Percentiles rank a stretch among this genome's conserved stretches.
Evolutionary conservation across 2,113 vertebrate genomes (phyloP).

Genomic region (Poicephalus gulielmi): DNA sequence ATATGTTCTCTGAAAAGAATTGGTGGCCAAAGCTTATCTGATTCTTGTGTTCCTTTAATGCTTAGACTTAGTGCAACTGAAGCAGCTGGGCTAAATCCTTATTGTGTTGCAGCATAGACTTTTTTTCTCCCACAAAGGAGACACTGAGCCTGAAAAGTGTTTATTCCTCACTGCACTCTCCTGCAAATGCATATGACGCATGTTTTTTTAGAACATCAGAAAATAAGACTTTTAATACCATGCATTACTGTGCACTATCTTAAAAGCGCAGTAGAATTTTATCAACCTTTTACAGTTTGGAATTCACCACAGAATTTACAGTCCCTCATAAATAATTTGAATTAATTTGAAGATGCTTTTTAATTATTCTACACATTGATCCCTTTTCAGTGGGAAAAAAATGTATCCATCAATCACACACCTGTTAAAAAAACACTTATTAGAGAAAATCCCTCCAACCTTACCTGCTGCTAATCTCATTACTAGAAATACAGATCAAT

Average conservation of each 20-base stretch:
- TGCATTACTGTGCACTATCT: not conserved
- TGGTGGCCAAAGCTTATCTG: not conserved
- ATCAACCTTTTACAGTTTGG: not conserved
- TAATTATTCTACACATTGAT: not conserved
- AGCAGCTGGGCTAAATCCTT: not conserved
- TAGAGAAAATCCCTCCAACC: not conserved
- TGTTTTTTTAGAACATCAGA: not conserved
- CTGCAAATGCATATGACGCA: not conserved
- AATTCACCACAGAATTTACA: not conserved
- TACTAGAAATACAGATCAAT: not conserved
- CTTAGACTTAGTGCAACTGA: not conserved
- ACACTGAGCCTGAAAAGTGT: not conserved
- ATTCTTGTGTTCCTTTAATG: not conserved
- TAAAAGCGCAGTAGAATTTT: not conserved
- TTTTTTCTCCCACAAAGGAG: not conserved
- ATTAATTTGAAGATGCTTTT: not conserved
- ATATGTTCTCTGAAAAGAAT: not conserved
- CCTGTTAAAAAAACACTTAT: not conserved
- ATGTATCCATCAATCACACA: not conserved
- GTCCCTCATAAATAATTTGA: not conserved
- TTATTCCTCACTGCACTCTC: not conserved
- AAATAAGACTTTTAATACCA: not conserved
- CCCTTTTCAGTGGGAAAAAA: not conserved
- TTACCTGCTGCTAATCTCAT: not conserved
- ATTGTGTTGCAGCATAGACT: not conserved